Conservation (phyloP, 2,797 vertebrate genomes). For the Margarornis squamiger region DNA sequence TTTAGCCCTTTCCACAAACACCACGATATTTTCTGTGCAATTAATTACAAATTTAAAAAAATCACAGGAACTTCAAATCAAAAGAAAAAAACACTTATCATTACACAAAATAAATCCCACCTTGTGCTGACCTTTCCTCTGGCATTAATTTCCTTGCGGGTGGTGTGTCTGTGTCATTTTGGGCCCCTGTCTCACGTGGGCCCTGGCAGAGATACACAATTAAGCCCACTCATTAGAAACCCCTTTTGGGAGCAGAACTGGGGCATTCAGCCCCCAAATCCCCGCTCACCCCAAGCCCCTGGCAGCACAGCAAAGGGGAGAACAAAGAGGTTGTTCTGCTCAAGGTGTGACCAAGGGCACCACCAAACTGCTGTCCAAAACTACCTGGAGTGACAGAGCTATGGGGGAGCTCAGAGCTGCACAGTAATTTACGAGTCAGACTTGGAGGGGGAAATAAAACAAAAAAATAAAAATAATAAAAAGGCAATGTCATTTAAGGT, state of each 20-base stretch:
- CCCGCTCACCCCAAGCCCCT: not conserved
- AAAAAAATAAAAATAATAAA: too few species aligned
- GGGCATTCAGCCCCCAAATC: not conserved
- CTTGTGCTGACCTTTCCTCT: not conserved
- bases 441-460: not conserved
- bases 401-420: not conserved
- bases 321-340: not conserved
- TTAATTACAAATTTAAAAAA: not conserved
- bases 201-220: not conserved
- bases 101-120: not conserved
- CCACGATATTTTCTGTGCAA: not conserved
- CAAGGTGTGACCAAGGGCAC: rapidly evolving
- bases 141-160: not conserved
- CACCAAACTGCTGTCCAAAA: not conserved
- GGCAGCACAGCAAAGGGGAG: not conserved
- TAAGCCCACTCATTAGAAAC: not conserved
- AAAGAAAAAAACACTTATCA: not conserved
- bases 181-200: not conserved
- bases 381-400: not conserved
- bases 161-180: not conserved
- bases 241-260: not conserved
- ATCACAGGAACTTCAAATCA: not conserved
- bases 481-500: not conserved
- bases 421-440: rapidly evolving
- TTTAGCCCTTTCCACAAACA: not conserved